Base-by-base conservation (phyloP, 2,797 vertebrate species). In the Schizopygopsis malacanthus region DNA sequence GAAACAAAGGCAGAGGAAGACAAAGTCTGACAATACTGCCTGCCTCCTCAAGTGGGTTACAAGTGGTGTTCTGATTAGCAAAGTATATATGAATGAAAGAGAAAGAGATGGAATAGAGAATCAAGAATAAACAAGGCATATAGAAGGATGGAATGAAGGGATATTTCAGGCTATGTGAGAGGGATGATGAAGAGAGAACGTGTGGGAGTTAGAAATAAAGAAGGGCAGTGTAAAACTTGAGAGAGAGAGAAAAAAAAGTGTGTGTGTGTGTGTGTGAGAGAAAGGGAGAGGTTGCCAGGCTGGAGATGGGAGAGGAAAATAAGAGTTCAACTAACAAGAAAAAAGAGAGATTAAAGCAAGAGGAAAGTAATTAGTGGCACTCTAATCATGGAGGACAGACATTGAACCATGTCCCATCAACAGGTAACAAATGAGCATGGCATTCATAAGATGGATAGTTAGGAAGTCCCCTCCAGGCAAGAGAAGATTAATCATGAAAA, bases 21-120 rank as follows among this genome's bases (percentile, higher is more conserved):
- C n/a, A n/a, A n/a, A n/a, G n/a, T n/a, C n/a, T n/a, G n/a, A n/a
- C n/a, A n/a, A n/a, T n/a, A n/a, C 91, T 92, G 92, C 94, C 93
- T 94, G 90, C 90, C 92, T 93, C 90, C 94, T 96, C 91, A 93
- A 95, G 93, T 91, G 81, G 73, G 41, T 72, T 75, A 84, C 18
- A 86, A 87, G 77, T 61, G 81, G 69, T 87, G 67, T 73, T 88
- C 75, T 84, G 73, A 67, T 25, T 22, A 45, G 86, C 90, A 77
- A 85, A 39, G 93, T 77, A 91, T 67, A 70, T 73, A 67, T 89
- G 76, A 90, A 85, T 75, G 39, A 83, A 80, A 85, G 85, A 87
- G 79, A 84, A 77, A 89, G 81, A 90, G 39, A 39, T 0, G 4
- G n/a, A 80, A 89, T 65, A 37, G 82, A 78, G 33, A 81, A 82